Percentiles rank a stretch among this genome's conserved stretches.
phyloP scores from a whole-genome alignment of 2,888 invertebrate genomes.

The Troglohyphantes excavatus region DNA sequence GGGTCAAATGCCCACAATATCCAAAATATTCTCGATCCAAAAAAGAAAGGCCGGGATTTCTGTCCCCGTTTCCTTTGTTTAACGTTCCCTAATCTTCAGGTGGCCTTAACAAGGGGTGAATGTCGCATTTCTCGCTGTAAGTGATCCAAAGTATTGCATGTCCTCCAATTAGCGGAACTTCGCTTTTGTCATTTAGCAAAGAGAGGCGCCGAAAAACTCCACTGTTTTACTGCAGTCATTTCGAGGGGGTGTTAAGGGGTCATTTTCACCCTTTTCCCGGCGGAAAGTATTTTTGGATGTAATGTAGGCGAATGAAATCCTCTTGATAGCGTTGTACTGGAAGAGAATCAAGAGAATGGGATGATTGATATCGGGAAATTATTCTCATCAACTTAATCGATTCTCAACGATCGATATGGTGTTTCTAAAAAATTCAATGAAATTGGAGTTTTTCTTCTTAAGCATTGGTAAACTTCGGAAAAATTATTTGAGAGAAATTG shows the following conservation, averaged over 20 bases:
- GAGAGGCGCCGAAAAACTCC: slow-evolving; percentile 8
- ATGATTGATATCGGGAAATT: neutral
- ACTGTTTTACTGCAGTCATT: slow-evolving; percentile 48
- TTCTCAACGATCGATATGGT: too few species aligned
- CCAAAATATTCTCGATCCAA: neutral
- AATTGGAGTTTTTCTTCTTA: too few species aligned
- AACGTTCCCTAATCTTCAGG: neutral
- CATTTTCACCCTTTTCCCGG: slow-evolving; percentile 1
- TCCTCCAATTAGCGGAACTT: slow-evolving; percentile 54
- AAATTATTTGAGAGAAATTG: too few species aligned
- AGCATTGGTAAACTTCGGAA: too few species aligned
- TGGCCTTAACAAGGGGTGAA: slow-evolving; percentile 54
- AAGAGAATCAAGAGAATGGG: neutral
- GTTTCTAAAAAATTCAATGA: too few species aligned
- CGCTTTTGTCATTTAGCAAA: slow-evolving; percentile 49
- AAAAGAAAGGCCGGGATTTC: neutral
- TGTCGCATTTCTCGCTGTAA: slow-evolving; percentile 59
- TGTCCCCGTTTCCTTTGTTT: neutral
- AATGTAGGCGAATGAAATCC: neutral
- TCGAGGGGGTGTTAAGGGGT: slow-evolving; percentile 14
- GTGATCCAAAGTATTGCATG: slow-evolving; percentile 58
- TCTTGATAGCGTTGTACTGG: neutral
- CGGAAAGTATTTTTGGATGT: neutral
- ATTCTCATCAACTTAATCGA: neutral
- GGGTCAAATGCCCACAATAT: too few species aligned